Evolutionary conservation across 2,113 vertebrate species (phyloP).

Genomic region (Apistogramma diplotaenia): DNA sequence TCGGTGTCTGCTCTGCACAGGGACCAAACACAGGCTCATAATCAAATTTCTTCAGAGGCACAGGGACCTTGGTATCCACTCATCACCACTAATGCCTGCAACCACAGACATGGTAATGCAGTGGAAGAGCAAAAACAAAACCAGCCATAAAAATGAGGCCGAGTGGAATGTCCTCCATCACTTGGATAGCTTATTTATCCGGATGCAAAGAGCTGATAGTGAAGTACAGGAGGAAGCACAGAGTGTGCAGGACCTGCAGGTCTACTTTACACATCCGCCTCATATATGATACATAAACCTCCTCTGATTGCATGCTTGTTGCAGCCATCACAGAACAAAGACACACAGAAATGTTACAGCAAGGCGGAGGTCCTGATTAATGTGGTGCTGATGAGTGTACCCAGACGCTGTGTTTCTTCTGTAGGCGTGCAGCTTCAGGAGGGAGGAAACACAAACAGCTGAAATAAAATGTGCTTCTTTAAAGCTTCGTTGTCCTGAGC

Average conservation of each 20-base stretch:
- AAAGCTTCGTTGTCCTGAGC: too few relatives aligned
- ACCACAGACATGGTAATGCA: background rate
- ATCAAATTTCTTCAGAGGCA: constrained; percentile 5
- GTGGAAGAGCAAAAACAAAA: background rate
- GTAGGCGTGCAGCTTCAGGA: too few relatives aligned
- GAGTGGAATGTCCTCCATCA: background rate
- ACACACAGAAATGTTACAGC: background rate
- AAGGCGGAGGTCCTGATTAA: background rate
- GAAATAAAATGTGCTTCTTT: too few relatives aligned
- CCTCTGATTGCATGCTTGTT: background rate
- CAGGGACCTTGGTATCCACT: background rate
- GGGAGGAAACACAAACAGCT: too few relatives aligned
- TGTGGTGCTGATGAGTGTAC: background rate
- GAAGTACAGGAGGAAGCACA: background rate
- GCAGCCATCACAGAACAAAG: background rate
- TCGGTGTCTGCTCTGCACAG: background rate
- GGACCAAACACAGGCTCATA: background rate
- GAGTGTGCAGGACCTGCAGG: background rate
- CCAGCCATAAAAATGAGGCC: background rate
- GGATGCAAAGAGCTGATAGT: constrained; percentile 7
- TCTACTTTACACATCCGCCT: too few relatives aligned
- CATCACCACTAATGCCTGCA: background rate
- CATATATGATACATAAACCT: too few relatives aligned
- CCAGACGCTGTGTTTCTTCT: too few relatives aligned
- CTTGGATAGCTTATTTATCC: background rate